These are phyloP conservation scores for Danio jaintianensis DNA, from an alignment of 2,797 vertebrate genomes.

Conservation along the genomic window DNA sequence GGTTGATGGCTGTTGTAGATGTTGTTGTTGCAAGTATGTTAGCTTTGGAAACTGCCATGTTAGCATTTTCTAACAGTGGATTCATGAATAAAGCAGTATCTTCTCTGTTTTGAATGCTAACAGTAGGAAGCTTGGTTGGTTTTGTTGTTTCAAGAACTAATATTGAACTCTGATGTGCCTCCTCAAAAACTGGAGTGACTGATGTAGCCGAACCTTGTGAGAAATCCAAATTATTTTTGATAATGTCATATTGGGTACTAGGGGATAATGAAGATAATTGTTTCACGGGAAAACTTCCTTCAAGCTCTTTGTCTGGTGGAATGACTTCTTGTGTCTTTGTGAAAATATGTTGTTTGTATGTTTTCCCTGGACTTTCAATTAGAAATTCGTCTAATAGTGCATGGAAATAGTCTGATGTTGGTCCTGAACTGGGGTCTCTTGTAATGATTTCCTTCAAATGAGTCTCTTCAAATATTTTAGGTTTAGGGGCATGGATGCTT, in stretches of 20 bases:
- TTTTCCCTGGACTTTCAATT: slow-evolving; percentile 54
- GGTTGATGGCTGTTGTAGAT: slow-evolving; percentile 43
- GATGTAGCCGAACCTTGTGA: slow-evolving; percentile 20
- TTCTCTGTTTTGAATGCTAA: slow-evolving; percentile 50
- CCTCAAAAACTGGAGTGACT: slow-evolving; percentile 19
- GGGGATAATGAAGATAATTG: slow-evolving; percentile 50
- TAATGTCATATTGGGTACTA: slow-evolving; percentile 35
- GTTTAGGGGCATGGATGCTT: slow-evolving; percentile 54
- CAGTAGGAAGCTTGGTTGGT: slow-evolving; percentile 50
- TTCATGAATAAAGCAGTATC: slow-evolving; percentile 60
- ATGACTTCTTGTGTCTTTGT: slow-evolving; percentile 12
- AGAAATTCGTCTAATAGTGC: slow-evolving; percentile 43
- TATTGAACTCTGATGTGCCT: slow-evolving; percentile 43
- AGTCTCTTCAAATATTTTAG: slow-evolving; percentile 53
- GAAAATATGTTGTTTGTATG: slow-evolving; percentile 39
- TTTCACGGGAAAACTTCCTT: slow-evolving; percentile 38
- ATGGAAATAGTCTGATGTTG: slow-evolving; percentile 52
- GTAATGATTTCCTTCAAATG: slow-evolving; percentile 39
- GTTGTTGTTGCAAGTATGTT: slow-evolving; percentile 53
- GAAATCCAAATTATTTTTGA: slow-evolving; percentile 48
- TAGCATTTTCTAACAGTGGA: slow-evolving; percentile 64
- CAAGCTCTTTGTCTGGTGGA: slow-evolving; percentile 48
- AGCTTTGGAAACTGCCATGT: slow-evolving; percentile 36
- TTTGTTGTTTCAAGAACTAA: slow-evolving; percentile 53
- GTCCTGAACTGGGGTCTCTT: slow-evolving; percentile 37